Conservation (phyloP, 2,888 invertebrate species). For the Cheilosia vernalis region DNA sequence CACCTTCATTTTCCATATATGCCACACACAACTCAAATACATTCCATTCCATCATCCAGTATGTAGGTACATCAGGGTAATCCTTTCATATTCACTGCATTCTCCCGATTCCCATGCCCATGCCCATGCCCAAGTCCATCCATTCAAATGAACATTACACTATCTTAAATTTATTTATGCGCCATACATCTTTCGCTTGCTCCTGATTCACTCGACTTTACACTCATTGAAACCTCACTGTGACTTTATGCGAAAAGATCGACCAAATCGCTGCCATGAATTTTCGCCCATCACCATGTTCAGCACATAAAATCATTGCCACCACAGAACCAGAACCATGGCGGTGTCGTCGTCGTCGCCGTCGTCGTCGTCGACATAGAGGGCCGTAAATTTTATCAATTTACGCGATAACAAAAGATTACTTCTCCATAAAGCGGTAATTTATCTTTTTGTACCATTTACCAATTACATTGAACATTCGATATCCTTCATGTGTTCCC, state of each 20-base stretch:
- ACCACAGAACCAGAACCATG: constrained; percentile 12
- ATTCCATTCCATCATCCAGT: neutral
- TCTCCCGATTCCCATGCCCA: neutral
- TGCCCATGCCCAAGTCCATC: neutral
- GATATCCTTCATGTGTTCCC: constrained; percentile 62
- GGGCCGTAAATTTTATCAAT: constrained; percentile 71
- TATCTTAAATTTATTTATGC: constrained; percentile 32
- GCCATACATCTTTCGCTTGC: constrained; percentile 30
- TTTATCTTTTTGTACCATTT: constrained; percentile 75
- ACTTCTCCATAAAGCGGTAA: constrained; percentile 74
- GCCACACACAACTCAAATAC: too few relatives aligned
- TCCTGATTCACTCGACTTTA: constrained; percentile 31
- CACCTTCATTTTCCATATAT: too few relatives aligned
- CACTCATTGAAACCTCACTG: constrained; percentile 32
- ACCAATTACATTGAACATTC: constrained; percentile 75
- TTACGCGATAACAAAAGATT: constrained; percentile 75
- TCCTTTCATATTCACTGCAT: neutral
- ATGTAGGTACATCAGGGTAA: neutral
- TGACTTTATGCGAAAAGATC: constrained; percentile 51
- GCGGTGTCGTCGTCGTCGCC: neutral
- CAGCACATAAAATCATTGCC: constrained; percentile 60
- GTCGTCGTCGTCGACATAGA: constrained; percentile 36
- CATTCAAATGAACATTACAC: constrained; percentile 22
- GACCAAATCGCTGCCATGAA: constrained; percentile 47
- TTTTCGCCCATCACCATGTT: constrained; percentile 48